Evolutionary conservation across 2,113 vertebrate species (phyloP).

Genomic region (Leptobrachium ailaonicum): DNA sequence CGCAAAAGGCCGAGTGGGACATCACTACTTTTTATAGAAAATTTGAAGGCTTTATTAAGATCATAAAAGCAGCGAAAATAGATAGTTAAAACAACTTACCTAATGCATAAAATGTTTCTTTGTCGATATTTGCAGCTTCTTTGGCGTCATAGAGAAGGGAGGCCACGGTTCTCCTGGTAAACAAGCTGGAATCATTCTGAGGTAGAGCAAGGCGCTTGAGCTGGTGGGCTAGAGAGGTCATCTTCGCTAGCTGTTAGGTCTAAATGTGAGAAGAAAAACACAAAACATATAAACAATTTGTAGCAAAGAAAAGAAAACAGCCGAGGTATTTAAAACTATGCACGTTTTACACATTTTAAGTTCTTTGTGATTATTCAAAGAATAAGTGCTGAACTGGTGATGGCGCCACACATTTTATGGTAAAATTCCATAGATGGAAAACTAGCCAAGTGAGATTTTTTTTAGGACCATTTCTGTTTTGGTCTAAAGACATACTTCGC

Average conservation of each 20-base stretch:
- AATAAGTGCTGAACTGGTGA: too few species aligned
- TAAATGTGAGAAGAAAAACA: background rate
- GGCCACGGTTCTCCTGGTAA: slow-evolving; percentile 69
- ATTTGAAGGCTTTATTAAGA: too few species aligned
- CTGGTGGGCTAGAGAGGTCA: slow-evolving; percentile 93
- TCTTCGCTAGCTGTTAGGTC: slow-evolving; percentile 49
- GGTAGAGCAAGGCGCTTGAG: slow-evolving; percentile 87
- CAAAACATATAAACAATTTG: background rate
- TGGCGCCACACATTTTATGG: too few species aligned
- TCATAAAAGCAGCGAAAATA: too few species aligned
- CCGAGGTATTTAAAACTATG: background rate
- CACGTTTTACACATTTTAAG: too few species aligned
- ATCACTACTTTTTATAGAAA: too few species aligned
- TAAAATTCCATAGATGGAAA: too few species aligned
- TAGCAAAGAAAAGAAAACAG: background rate
- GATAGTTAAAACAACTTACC: slow-evolving; percentile 68
- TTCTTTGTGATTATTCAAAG: too few species aligned
- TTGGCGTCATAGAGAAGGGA: slow-evolving; percentile 87
- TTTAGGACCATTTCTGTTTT: too few species aligned
- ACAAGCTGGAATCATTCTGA: slow-evolving; percentile 79
- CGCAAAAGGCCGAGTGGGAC: too few species aligned
- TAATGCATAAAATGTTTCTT: slow-evolving; percentile 86
- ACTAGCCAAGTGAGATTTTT: too few species aligned
- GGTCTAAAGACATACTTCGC: too few species aligned
- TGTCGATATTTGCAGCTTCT: slow-evolving; percentile 85